Percentiles rank a stretch among this genome's conserved stretches.
Conservation (phyloP, 2,113 vertebrate genomes). For the Cyprinodon variegatus region DNA sequence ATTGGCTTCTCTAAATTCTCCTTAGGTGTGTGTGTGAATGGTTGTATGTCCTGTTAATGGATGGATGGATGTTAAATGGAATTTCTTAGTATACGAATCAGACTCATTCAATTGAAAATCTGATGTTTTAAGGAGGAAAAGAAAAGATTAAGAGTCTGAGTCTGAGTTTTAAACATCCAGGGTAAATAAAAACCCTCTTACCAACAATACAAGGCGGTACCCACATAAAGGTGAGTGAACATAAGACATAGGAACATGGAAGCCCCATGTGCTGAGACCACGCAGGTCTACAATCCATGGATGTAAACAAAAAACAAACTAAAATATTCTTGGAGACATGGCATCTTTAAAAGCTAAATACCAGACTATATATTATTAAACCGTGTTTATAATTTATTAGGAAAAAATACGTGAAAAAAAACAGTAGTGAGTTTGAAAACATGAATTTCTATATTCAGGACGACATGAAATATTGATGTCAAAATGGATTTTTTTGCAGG, state of each 20-base stretch:
- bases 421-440: background rate
- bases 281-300: background rate
- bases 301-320: background rate
- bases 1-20: too few relatives aligned
- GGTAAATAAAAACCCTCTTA: background rate
- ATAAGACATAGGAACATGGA: conserved; percentile 3
- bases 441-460: conserved; percentile 1
- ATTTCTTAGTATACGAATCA: background rate
- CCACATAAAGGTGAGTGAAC: background rate
- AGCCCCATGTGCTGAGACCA: background rate
- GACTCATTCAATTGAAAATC: background rate
- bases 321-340: background rate
- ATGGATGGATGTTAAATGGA: background rate
- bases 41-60: too few relatives aligned
- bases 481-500: conserved; percentile 8
- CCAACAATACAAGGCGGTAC: background rate
- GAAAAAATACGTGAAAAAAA: background rate
- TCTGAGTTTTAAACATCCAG: background rate
- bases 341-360: background rate
- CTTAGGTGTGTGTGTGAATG: too few relatives aligned
- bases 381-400: background rate
- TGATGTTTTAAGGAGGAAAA: background rate
- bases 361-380: background rate
- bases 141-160: background rate
- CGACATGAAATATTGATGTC: conserved; percentile 28